Evolutionary conservation across 2,797 vertebrate species (phyloP).

Genomic region (Lateolabrax maculatus): DNA sequence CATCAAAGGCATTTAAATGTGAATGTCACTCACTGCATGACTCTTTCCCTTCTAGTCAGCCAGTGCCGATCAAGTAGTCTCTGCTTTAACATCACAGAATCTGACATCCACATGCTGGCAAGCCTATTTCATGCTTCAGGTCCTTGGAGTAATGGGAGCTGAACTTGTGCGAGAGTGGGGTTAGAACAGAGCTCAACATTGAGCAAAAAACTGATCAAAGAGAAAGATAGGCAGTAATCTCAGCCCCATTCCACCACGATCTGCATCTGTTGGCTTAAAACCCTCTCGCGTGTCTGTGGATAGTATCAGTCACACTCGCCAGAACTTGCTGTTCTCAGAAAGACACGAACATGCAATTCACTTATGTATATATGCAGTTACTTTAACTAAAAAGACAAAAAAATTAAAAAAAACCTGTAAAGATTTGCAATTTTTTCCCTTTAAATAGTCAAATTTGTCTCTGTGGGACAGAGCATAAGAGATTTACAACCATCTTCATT

Average conservation of each 20-base stretch:
- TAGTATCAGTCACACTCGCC: conserved; percentile 35
- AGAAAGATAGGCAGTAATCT: conserved; percentile 66
- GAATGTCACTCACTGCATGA: conserved; percentile 33
- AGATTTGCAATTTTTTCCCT: conserved; percentile 1
- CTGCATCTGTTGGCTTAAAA: conserved; percentile 38
- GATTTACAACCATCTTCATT: conserved; percentile 27
- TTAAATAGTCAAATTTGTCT: neutral
- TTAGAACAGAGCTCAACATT: conserved; percentile 53
- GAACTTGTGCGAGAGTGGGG: conserved; percentile 53
- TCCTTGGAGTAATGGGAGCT: conserved; percentile 75
- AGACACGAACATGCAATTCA: conserved; percentile 3
- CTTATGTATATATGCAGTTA: neutral
- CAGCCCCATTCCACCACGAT: conserved; percentile 64
- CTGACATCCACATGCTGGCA: conserved; percentile 72
- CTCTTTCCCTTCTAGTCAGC: conserved; percentile 48
- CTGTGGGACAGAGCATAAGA: neutral
- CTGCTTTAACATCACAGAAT: conserved; percentile 62
- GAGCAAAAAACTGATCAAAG: conserved; percentile 58
- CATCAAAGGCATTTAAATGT: conserved; percentile 56
- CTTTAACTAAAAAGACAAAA: neutral
- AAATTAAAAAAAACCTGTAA: no score
- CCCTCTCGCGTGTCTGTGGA: conserved; percentile 38
- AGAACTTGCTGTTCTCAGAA: conserved; percentile 22
- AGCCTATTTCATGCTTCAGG: conserved; percentile 83
- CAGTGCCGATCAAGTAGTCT: conserved; percentile 63